Base-by-base conservation (phyloP, 1,140 invertebrate genomes). In the Drosophila seguyi region DNA sequence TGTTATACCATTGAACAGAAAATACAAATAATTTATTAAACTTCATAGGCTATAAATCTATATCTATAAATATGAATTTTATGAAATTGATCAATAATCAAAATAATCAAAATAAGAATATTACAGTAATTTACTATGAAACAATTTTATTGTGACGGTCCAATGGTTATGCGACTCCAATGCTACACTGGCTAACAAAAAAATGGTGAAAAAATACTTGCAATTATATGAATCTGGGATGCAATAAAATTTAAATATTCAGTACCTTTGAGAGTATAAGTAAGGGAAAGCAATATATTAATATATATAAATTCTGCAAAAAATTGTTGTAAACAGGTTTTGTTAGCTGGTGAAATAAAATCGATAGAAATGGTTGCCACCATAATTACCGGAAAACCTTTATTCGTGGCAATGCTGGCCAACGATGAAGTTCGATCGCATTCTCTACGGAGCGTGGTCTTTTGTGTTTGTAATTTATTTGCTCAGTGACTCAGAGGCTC, bases 361-460 rank as follows among this genome's bases (percentile, higher is more conserved):
- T 6, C 10, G 4, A 18, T 7, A 3, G n/a, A 31, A 53, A 36
- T 22, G 3, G 11, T 22, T 22, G 10, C 10, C 3, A 22, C 20
- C 34, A 53, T 53, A 53, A 36, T 36, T 22, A 10, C 18, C 4
- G 3, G 6, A 34, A 8, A 16, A 20, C 16, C 16, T 16, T 36
- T 38, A 53, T 4, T 38, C 7, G 4, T 22, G 14, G 14, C 14
- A 22, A 53, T 22, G 31, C 31, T 22, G 20, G 14, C 6, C 14
- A 53, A 38, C 20, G 31, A 53, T 53, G 52, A 53, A 16, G 52
- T 36, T 53, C 31, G 52, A 38, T 53, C 52, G 31, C 50, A 53
- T 53, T 53, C 4, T 5, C 50, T 16, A 10, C 31, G 31, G 13
- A 53, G 14, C 18, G 2, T 22, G 18, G 18, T 22, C 6, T 53